Conservation (phyloP, 2,888 invertebrate genomes). For the Xestia rhomboidea region DNA sequence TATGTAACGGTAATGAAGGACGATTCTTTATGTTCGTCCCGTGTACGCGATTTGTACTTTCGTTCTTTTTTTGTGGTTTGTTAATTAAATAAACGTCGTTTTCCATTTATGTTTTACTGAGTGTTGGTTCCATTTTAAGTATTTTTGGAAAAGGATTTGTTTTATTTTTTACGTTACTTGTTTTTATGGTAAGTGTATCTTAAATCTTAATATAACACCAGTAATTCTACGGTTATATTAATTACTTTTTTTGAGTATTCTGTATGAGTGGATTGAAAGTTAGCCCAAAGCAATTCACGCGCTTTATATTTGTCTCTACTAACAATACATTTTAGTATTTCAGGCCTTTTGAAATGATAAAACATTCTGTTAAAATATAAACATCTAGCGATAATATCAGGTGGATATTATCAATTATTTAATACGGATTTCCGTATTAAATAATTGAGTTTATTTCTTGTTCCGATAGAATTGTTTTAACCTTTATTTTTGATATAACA, state of each 20-base stretch:
- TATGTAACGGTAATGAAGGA: conserved; percentile 72
- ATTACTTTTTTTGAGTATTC: background rate
- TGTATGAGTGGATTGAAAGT: background rate
- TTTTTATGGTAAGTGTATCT: background rate
- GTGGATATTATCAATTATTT: no score
- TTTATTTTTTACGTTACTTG: background rate
- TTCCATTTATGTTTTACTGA: background rate
- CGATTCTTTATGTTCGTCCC: conserved; percentile 45
- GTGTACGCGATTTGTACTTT: conserved; percentile 31
- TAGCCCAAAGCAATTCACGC: background rate
- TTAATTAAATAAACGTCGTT: conserved; percentile 38
- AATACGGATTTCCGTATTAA: no score
- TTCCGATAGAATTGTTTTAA: background rate
- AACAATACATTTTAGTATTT: background rate
- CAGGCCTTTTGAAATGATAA: background rate
- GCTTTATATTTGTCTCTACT: background rate
- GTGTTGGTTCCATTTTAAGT: background rate
- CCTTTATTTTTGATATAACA: background rate
- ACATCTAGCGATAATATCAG: background rate
- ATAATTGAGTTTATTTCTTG: background rate
- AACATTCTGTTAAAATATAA: background rate
- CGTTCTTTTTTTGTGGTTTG: conserved; percentile 16
- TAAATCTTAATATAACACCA: no score
- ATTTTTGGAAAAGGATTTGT: background rate
- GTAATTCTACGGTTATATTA: background rate